Conservation (phyloP, 2,888 invertebrate species). For the Chrysolina haemoptera region DNA sequence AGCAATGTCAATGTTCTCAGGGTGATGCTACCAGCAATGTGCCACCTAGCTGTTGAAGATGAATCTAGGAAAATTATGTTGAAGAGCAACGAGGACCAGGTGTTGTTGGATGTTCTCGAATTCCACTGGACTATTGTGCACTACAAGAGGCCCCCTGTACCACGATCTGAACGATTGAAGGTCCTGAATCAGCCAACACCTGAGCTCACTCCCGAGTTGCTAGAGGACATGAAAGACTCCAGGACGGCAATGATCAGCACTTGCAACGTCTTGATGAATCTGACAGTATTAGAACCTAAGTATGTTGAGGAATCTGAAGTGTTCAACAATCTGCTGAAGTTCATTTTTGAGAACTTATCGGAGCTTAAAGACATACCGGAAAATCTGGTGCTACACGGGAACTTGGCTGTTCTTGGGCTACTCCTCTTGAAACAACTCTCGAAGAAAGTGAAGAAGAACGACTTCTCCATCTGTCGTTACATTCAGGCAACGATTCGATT, state of each 20-base stretch:
- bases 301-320: slow-evolving; percentile 83
- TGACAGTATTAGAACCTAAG: slow-evolving; percentile 90
- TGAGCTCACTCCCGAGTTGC: slow-evolving; percentile 80
- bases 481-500: slow-evolving; percentile 92
- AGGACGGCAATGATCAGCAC: slow-evolving; percentile 89
- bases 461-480: slow-evolving; percentile 90
- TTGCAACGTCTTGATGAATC: slow-evolving; percentile 94
- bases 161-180: slow-evolving; percentile 85
- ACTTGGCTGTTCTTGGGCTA: slow-evolving; percentile 86
- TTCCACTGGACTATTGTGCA: slow-evolving; percentile 92
- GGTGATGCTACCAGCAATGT: slow-evolving; percentile 89
- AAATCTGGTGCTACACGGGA: slow-evolving; percentile 88
- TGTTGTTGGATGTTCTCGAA: slow-evolving; percentile 83
- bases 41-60: slow-evolving; percentile 93
- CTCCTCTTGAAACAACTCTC: slow-evolving; percentile 88
- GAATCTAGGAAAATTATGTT: slow-evolving; percentile 86
- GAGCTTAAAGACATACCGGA: slow-evolving; percentile 88
- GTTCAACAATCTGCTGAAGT: slow-evolving; percentile 87
- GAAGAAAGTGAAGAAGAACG: slow-evolving; percentile 87
- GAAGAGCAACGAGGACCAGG: slow-evolving; percentile 84
- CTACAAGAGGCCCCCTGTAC: slow-evolving; percentile 86
- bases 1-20: slow-evolving; percentile 80
- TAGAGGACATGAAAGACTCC: slow-evolving; percentile 89
- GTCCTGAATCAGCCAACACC: slow-evolving; percentile 83
- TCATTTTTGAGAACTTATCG: slow-evolving; percentile 87